Percentiles rank a stretch among this genome's conserved stretches.
Conservation (phyloP, 2,888 invertebrate genomes). For the Bellardia bayeri region DNA sequence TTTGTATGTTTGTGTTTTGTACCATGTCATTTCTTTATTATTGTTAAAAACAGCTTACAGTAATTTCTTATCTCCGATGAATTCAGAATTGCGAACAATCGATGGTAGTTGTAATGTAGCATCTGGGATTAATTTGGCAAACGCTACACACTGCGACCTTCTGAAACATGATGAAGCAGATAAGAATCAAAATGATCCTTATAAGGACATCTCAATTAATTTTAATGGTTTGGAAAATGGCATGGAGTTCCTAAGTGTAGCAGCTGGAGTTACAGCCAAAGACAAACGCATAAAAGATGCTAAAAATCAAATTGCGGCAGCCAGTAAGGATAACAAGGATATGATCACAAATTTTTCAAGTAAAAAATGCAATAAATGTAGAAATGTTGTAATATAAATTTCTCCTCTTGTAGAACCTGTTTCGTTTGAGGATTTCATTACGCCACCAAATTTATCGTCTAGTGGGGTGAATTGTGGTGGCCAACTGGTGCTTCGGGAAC, state of each 20-base stretch:
- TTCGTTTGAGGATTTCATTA: conserved; percentile 80
- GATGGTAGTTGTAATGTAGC: conserved; percentile 71
- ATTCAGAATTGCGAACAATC: conserved; percentile 78
- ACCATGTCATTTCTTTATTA: conserved; percentile 2
- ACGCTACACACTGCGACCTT: conserved; percentile 77
- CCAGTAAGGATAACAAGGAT: conserved; percentile 80
- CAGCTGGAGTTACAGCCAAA: conserved; percentile 94
- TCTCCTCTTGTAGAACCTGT: conserved; percentile 78
- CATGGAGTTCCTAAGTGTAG: conserved; percentile 89
- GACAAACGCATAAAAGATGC: conserved; percentile 94
- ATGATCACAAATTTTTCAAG: conserved; percentile 79
- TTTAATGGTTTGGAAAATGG: conserved; percentile 81
- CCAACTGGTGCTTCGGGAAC: conserved; percentile 84
- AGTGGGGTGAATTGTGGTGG: conserved; percentile 82
- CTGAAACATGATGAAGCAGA: conserved; percentile 75
- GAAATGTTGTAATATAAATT: background rate
- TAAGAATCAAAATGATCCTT: conserved; percentile 76
- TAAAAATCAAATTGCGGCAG: conserved; percentile 86
- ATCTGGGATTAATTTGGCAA: conserved; percentile 74
- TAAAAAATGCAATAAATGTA: conserved; percentile 64
- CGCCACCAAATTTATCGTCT: conserved; percentile 77
- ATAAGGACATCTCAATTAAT: conserved; percentile 77
- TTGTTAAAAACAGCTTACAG: conserved; percentile 80
- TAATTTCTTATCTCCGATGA: conserved; percentile 79
- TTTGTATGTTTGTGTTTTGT: conserved; percentile 59